A percentile compares a stretch with the other conserved stretches of the same genome.
phyloP scores from a whole-genome alignment of 2,888 invertebrate genomes.

The Apodemia duryi region DNA sequence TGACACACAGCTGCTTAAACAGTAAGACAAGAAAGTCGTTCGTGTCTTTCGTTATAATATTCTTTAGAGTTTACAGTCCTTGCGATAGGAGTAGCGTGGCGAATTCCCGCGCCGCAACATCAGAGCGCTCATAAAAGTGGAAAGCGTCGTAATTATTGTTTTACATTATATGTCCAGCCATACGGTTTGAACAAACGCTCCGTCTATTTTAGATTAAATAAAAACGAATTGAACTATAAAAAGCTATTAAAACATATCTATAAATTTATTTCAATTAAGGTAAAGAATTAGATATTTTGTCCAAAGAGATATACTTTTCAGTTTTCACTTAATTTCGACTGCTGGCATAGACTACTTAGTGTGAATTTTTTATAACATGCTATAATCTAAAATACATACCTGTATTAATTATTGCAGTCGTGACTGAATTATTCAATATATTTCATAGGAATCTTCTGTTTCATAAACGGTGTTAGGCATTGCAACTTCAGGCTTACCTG shows the following conservation, averaged over 20 bases:
- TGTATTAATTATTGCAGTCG: too few relatives aligned
- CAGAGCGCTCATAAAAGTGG: not conserved
- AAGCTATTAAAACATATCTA: not conserved
- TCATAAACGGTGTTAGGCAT: too few relatives aligned
- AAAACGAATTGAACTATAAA: not conserved
- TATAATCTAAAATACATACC: not conserved
- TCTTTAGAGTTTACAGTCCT: not conserved
- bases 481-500: not conserved
- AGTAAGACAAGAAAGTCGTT: too few relatives aligned
- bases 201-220: not conserved
- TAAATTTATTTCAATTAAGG: not conserved
- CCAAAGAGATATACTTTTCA: not conserved
- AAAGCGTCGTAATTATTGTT: not conserved
- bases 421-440: too few relatives aligned
- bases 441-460: too few relatives aligned
- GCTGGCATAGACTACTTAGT: not conserved
- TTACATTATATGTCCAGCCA: not conserved
- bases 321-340: not conserved
- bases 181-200: constrained; percentile 4
- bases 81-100: not conserved
- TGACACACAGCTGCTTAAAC: too few relatives aligned
- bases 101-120: not conserved
- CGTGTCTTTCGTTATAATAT: too few relatives aligned
- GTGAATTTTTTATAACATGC: not conserved
- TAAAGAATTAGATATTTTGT: not conserved